A percentile compares a stretch with the other conserved stretches of the same genome.
phyloP scores from a whole-genome alignment of 2,113 vertebrate genomes.

The Semnornis frantzii region DNA sequence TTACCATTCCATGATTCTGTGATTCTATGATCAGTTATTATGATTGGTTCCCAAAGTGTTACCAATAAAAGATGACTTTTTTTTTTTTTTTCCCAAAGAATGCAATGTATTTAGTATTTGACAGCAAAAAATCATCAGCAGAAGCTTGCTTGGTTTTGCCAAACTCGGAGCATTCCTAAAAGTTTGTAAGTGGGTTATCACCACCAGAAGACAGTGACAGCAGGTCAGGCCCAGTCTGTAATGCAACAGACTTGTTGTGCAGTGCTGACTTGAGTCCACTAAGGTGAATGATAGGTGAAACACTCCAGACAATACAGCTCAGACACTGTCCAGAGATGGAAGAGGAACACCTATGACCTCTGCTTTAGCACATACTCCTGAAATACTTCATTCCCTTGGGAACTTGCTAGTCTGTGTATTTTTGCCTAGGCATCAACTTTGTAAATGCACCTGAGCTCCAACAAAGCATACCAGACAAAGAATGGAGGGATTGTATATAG shows the following conservation, averaged over 20 bases:
- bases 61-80: not conserved
- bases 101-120: not conserved
- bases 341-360: not conserved
- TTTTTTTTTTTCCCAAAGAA: not conserved
- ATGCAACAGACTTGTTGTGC: not conserved
- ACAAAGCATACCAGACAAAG: not conserved
- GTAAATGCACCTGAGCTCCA: not conserved
- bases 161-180: not conserved
- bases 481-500: accelerated
- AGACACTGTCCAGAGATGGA: not conserved
- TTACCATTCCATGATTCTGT: no score
- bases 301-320: not conserved
- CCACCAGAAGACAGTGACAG: not conserved
- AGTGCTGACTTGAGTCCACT: not conserved
- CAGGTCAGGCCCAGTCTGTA: accelerated
- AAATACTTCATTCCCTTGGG: not conserved
- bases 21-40: not conserved
- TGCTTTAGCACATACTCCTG: not conserved
- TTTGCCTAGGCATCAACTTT: not conserved
- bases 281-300: not conserved
- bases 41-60: not conserved
- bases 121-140: not conserved
- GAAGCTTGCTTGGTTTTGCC: not conserved
- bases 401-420: not conserved
- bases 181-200: not conserved